These are phyloP conservation scores for Actenoides lindsayi DNA, from an alignment of 2,113 vertebrate genomes.

Conservation along the genomic window DNA sequence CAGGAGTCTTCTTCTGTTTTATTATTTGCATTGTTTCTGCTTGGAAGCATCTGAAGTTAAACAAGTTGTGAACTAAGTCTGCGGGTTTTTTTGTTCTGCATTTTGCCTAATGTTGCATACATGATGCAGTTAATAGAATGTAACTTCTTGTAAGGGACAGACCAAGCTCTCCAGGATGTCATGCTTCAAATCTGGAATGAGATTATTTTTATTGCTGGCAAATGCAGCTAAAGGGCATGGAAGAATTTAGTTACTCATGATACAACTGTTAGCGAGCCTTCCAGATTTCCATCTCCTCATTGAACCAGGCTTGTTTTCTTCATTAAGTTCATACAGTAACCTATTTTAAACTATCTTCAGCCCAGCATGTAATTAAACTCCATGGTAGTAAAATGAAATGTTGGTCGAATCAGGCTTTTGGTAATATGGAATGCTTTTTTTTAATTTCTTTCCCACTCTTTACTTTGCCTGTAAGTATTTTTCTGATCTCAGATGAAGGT, in stretches of 20 bases:
- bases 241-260: slow-evolving; percentile 32
- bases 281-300: slow-evolving; percentile 19
- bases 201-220: slow-evolving; percentile 67
- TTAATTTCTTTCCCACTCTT: background rate
- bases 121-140: slow-evolving; percentile 4
- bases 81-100: background rate
- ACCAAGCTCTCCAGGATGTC: background rate
- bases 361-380: slow-evolving; percentile 6
- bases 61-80: background rate
- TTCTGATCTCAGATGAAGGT: background rate
- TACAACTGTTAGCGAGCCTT: slow-evolving; percentile 7
- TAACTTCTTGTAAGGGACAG: background rate
- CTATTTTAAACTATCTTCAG: background rate
- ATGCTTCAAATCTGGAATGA: slow-evolving; percentile 55
- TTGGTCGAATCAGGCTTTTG: background rate
- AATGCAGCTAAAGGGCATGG: slow-evolving; percentile 34
- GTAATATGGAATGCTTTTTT: background rate
- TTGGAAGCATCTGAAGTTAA: slow-evolving; percentile 3
- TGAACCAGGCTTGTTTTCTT: slow-evolving; percentile 1
- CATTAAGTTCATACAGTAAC: background rate
- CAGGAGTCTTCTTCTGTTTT: background rate
- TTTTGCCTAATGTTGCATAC: slow-evolving; percentile 49
- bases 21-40: slow-evolving; percentile 16
- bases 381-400: background rate
- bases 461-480: background rate